phyloP scores from a whole-genome alignment of 2,113 vertebrate species.

The Taurulus bubalis region DNA sequence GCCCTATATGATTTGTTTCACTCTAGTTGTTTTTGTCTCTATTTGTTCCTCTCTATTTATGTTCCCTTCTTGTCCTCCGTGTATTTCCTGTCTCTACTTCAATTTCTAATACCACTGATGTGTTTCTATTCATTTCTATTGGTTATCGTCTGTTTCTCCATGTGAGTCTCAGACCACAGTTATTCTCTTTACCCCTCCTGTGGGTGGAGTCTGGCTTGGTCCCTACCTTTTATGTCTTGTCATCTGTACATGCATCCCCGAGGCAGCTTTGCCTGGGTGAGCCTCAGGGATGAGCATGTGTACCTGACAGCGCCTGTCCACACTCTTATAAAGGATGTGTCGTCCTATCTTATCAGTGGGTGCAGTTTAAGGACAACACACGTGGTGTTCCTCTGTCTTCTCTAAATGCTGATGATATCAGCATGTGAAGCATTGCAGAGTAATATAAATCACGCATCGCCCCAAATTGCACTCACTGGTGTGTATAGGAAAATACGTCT shows the following conservation, averaged over 20 bases:
- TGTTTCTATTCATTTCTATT: slow-evolving; percentile 59
- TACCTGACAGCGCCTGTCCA: slow-evolving; percentile 68
- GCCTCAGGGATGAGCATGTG: slow-evolving; percentile 62
- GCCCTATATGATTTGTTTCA: slow-evolving; percentile 30
- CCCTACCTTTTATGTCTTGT: slow-evolving; percentile 57
- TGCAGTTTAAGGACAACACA: slow-evolving; percentile 53
- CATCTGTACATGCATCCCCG: slow-evolving; percentile 67
- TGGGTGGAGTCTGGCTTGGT: slow-evolving; percentile 70
- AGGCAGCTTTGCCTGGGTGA: slow-evolving; percentile 27
- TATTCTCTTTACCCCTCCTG: slow-evolving; percentile 52
- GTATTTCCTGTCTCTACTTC: slow-evolving; percentile 68
- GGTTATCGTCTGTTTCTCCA: slow-evolving; percentile 51
- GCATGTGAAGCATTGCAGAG: slow-evolving; percentile 13
- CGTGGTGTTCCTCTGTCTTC: slow-evolving; percentile 10
- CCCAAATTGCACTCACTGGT: slow-evolving; percentile 65
- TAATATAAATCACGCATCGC: slow-evolving; percentile 36
- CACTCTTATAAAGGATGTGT: slow-evolving; percentile 63
- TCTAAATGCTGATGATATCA: slow-evolving; percentile 53
- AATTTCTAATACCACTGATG: slow-evolving; percentile 30
- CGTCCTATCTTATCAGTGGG: slow-evolving; percentile 63
- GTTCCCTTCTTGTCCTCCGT: slow-evolving; percentile 42
- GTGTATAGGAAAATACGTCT: slow-evolving; percentile 40
- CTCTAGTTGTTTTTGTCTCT: slow-evolving; percentile 43
- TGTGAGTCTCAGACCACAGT: slow-evolving; percentile 65
- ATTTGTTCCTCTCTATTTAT: slow-evolving; percentile 50